Base-by-base conservation (phyloP, 2,113 vertebrate species). In the Micronycteris hirsuta region DNA sequence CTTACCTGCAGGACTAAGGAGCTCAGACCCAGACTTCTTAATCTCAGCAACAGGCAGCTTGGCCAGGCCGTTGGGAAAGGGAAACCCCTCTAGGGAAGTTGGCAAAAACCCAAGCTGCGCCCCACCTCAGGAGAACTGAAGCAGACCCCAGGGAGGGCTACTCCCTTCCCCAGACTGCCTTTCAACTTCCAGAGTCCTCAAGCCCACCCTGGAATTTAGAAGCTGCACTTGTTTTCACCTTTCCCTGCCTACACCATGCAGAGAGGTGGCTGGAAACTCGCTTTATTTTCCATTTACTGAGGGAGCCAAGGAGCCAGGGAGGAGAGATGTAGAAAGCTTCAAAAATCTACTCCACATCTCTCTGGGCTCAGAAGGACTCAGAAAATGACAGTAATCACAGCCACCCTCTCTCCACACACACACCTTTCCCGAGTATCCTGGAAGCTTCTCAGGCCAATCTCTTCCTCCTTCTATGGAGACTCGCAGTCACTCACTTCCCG, bases 81-180 rank as follows among this genome's bases (percentile, higher is more conserved):
- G 7, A 68, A 61, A 67, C 14, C 33, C 15, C 41, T 36, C 33
- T 10, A 9, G 38, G 14, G n/a, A 81, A 81, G 10, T 16, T 33
- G 74, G 14, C 71, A 68, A 61, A 93, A 61, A 16, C 47, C 20
- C 43, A 54, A 80, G 91, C 33, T 5, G 0, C 0, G 3, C 31
- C 52, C 86, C 11, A 7, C 3, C 98, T 92, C 5, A 47, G 99
- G 33, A 97, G 98, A 12, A 98, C 97, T 4, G 95, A 91, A 1
- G 95, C 96, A 0, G 92, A 98, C 4, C 98, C 98, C 2, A 83
- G 95, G 96, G 1, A 80, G 99, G 83, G 96, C 98, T 28, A 95
- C 99, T 5, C 94, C 98, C 77, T 99, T 99, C 94, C 96, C 99
- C 54, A 99, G 99, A 81, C 98, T 99, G 99, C 99, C 99, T 99